Evolutionary conservation across 2,888 invertebrate species (phyloP), one percentile per base, ranked within the genome.

Genomic region (Mesorhabditis spiculigera): DNA sequence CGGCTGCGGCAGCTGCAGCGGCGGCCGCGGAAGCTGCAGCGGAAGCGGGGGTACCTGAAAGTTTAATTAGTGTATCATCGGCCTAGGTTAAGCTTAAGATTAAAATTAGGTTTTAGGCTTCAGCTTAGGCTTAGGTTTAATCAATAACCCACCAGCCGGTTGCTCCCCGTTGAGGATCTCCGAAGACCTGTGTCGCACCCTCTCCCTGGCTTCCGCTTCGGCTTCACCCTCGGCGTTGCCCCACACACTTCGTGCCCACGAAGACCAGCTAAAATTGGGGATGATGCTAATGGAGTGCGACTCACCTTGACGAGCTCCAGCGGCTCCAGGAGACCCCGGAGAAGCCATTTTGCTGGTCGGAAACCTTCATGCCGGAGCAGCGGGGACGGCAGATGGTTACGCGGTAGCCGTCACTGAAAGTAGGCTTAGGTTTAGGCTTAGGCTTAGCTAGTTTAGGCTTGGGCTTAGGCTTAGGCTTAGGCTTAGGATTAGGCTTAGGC

Each of bases 311-410:
- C 63, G 41, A 8, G 13, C 13, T 8, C 44, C 66, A 45, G 6
- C 66, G n/a, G 66, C 50, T 66, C 66, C 65, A 65, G 3, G 41
- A 16, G 16, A 43, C 45, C 66, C 45, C 8, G 6, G 43, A 65
- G 28, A 8, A 13, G 58, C 58, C 58, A 3, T 58, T 28, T 28
- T 28, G 28, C 28, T 28, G 28, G 28, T 28, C 28, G 28, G 28
- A 28, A 3, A 28, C 28, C n/a, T n/a, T 50, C 58, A 28, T 71
- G 43, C 4, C 16, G 43, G 4, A 5, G 68, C 85, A 85, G 65
- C 82, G 74, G 5, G 85, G 85, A 5, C 85, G 81, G 71, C 85
- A 85, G 70, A 85, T 85, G 16, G 84, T 85, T 62, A 85, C 84
- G 63, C 82, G 81, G 71, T 84, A 85, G 62, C 85, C 85, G 50